These are phyloP conservation scores for Chlamydotis undulata DNA, from an alignment of 2,113 vertebrate species.

Conservation along the genomic window DNA sequence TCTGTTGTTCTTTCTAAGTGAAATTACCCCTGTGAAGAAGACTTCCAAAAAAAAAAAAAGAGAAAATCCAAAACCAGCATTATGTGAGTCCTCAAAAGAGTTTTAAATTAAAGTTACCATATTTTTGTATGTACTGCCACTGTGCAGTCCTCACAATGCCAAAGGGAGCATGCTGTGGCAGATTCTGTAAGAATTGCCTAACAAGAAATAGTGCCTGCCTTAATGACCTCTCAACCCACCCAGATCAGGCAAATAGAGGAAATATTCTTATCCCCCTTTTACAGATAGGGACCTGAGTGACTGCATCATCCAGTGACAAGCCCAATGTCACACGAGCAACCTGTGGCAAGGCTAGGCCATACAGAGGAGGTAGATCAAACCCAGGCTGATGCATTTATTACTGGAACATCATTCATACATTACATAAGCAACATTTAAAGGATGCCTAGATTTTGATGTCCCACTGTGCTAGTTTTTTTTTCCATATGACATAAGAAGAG, in stretches of 20 bases:
- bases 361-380: neutral
- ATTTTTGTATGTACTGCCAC: neutral
- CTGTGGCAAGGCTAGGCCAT: neutral
- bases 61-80: neutral
- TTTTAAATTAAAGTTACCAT: conserved; percentile 15
- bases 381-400: neutral
- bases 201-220: neutral
- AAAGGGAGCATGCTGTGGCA: neutral
- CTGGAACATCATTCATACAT: neutral
- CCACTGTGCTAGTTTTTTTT: neutral
- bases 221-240: neutral
- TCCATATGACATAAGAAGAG: neutral
- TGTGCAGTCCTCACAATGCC: neutral
- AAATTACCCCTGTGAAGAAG: conserved; percentile 2
- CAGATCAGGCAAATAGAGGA: neutral
- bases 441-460: neutral
- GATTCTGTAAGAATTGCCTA: neutral
- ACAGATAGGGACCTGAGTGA: neutral
- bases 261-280: neutral
- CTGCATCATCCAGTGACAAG: neutral
- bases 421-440: neutral
- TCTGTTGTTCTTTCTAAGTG: neutral
- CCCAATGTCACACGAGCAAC: neutral
- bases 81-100: neutral
- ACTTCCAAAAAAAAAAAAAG: neutral